A percentile compares a stretch with the other conserved stretches of the same genome.
Evolutionary conservation across 2,797 vertebrate species (phyloP).

Genomic region (Betta splendens): DNA sequence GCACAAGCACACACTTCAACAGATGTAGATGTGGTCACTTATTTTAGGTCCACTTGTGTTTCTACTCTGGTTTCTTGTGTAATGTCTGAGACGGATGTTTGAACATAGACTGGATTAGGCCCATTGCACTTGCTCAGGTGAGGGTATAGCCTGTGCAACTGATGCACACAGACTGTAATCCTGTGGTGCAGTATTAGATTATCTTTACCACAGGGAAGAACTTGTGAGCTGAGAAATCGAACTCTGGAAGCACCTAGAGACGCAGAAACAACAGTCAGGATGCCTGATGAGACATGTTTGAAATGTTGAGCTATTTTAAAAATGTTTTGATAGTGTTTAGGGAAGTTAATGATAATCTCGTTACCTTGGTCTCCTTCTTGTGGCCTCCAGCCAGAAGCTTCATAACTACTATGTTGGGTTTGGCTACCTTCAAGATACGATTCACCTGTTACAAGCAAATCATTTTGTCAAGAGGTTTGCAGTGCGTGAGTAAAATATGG

Average conservation of each 20-base stretch:
- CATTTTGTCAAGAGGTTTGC: not conserved
- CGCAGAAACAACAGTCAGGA: slow-evolving; percentile 8
- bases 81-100: slow-evolving; percentile 14
- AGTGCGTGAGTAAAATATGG: not conserved
- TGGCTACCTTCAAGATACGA: slow-evolving; percentile 96
- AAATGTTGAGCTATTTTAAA: not conserved
- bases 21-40: slow-evolving; percentile 23
- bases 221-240: slow-evolving; percentile 98
- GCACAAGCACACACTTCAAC: not conserved
- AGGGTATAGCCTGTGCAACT: not conserved
- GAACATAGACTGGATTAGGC: slow-evolving; percentile 30
- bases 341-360: slow-evolving; percentile 4
- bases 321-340: not conserved
- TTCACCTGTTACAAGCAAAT: slow-evolving; percentile 82
- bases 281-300: not conserved
- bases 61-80: slow-evolving; percentile 26
- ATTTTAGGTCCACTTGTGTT: slow-evolving; percentile 45
- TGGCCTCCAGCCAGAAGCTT: slow-evolving; percentile 97
- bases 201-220: slow-evolving; percentile 99
- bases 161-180: slow-evolving; percentile 1
- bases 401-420: slow-evolving; percentile 98
- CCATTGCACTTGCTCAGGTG: slow-evolving; percentile 26
- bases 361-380: slow-evolving; percentile 97
- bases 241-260: slow-evolving; percentile 92
- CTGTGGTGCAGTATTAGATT: slow-evolving; percentile 67